These are phyloP conservation scores for Drosophila lacicola DNA, from an alignment of 2,888 invertebrate genomes.

Conservation along the genomic window DNA sequence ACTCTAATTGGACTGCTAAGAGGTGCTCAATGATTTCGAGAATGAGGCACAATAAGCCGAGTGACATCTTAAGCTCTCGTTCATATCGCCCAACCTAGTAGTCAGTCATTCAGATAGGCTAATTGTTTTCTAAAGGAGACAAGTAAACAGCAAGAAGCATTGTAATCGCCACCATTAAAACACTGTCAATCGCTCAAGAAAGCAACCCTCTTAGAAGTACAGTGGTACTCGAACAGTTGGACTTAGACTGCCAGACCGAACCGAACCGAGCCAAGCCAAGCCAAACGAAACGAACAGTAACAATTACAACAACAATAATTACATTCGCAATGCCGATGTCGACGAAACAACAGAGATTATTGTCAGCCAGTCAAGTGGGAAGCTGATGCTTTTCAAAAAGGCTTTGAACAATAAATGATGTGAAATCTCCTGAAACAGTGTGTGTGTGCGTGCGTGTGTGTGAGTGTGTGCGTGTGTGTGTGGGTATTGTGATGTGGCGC, in stretches of 20 bases:
- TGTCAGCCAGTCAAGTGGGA: conserved; percentile 69
- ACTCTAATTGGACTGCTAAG: conserved; percentile 29
- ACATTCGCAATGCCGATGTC: conserved; percentile 58
- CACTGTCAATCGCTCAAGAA: conserved; percentile 60
- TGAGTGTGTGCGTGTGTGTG: conserved; percentile 8
- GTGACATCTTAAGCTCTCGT: conserved; percentile 45
- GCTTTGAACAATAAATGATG: conserved; percentile 75
- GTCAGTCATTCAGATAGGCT: conserved; percentile 46
- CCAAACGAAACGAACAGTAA: conserved; percentile 19
- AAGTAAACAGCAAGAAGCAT: conserved; percentile 58
- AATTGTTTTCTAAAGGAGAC: conserved; percentile 56
- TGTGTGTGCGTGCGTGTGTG: conserved; percentile 3
- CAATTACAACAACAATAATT: conserved; percentile 56
- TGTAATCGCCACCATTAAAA: conserved; percentile 73
- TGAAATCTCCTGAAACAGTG: conserved; percentile 65
- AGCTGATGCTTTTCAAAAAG: conserved; percentile 60
- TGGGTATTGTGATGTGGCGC: conserved; percentile 23
- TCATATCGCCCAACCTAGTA: conserved; percentile 6
- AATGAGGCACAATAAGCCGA: conserved; percentile 7
- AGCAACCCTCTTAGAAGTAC: conserved; percentile 42
- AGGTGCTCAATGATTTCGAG: conserved; percentile 26
- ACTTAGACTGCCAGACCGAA: conserved; percentile 21
- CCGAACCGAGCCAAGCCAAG: conserved; percentile 7
- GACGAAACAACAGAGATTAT: conserved; percentile 68
- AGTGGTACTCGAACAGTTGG: conserved; percentile 33